Evolutionary conservation across 2,888 invertebrate species (phyloP), one percentile per base, ranked within the genome.

Genomic region (Ferdinandea cuprea): DNA sequence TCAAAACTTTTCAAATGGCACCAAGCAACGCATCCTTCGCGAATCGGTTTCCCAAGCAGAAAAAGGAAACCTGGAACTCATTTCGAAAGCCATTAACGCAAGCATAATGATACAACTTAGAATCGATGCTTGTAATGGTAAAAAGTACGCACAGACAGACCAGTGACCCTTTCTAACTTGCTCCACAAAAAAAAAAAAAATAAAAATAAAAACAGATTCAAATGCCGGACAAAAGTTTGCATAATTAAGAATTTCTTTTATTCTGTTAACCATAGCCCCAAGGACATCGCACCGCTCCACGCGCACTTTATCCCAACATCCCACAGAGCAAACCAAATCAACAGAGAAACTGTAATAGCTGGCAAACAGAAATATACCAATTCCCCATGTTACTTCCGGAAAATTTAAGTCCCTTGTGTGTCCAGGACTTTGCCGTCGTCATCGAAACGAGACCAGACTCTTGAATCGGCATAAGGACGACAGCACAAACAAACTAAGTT

Each of bases 311-410:
- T n/a, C n/a, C n/a, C n/a, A n/a, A n/a, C n/a, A n/a, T n/a, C 13
- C 32, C 7, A 40, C 28, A 61, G 46, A 54, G 46, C 59, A 66
- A 79, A 79, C 61, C 61, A 68, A 61, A 59, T 59, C 19, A 56
- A 65, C 59, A 46, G 68, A 52, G 52, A 68, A n/a, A 37, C 35
- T 54, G n/a, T 66, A 61, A 74, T 80, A 32, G 61, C 54, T 80
- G 58, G 59, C 65, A 77, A 77, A 71, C 69, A 71, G 52, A 76
- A 85, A 86, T 85, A 85, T 85, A 85, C 87, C 87, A 87, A 89
- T 89, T 89, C 88, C 86, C 88, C 87, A 87, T 87, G 87, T 89
- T 89, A 89, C 87, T 89, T 89, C 88, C 89, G 87, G 87, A 88
- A 89, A 89, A 89, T 89, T 89, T 87, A 88, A 88, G 87, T 87